A percentile compares a stretch with the other conserved stretches of the same genome.
Evolutionary conservation across 2,113 vertebrate genomes (phyloP).

Genomic region (Clinocottus analis): DNA sequence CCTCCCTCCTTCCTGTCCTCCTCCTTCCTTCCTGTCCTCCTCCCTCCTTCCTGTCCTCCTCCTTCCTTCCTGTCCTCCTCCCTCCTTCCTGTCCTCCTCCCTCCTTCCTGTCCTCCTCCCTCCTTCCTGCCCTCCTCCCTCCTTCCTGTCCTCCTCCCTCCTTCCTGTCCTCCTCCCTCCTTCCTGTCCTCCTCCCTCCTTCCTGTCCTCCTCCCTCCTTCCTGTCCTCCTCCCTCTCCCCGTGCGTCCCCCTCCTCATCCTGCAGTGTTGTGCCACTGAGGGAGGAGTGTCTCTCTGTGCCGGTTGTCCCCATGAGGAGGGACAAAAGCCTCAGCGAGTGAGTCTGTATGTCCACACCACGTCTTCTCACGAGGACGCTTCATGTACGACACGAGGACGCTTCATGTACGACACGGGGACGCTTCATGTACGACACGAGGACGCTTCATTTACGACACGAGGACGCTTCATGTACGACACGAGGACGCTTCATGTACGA

Average conservation of each 20-base stretch:
- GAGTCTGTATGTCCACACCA: slow-evolving; percentile 45
- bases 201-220: neutral
- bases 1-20: neutral
- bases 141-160: neutral
- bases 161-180: neutral
- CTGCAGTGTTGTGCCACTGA: slow-evolving; percentile 58
- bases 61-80: too few relatives aligned
- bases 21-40: neutral
- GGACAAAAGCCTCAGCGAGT: slow-evolving; percentile 79
- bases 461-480: too few relatives aligned
- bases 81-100: too few relatives aligned
- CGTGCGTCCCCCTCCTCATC: slow-evolving; percentile 1
- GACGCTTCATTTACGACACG: too few relatives aligned
- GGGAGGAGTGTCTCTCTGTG: slow-evolving; percentile 68
- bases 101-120: too few relatives aligned
- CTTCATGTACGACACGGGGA: too few relatives aligned
- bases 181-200: neutral
- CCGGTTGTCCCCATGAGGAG: slow-evolving; percentile 71
- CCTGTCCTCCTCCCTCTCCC: neutral
- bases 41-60: too few relatives aligned
- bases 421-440: too few relatives aligned
- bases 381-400: too few relatives aligned
- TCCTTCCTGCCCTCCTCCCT: too few relatives aligned
- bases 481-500: too few relatives aligned
- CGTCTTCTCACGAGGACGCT: too few relatives aligned